Evolutionary conservation across 2,113 vertebrate genomes (phyloP).

Genomic region (Clarias gariepinus): DNA sequence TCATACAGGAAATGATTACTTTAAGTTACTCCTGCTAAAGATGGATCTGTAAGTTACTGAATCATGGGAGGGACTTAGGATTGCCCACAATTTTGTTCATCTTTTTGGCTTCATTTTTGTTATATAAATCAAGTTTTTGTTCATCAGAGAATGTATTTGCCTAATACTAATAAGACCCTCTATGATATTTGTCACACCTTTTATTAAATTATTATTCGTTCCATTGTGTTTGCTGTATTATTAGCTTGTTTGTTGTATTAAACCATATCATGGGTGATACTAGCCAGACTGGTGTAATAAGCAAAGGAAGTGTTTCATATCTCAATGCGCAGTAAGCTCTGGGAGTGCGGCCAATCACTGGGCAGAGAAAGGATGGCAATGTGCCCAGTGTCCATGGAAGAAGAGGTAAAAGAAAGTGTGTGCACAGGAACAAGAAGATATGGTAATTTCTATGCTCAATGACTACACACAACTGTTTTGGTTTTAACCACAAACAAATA

Average conservation of each 20-base stretch:
- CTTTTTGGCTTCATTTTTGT: no score
- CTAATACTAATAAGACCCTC: no score
- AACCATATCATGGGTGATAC: neutral
- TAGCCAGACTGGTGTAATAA: slow-evolving; percentile 12
- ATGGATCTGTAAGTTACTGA: no score
- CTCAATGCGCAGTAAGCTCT: slow-evolving; percentile 34
- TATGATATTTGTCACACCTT: no score
- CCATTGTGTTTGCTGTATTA: slow-evolving; percentile 5
- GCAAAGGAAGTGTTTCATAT: slow-evolving; percentile 36
- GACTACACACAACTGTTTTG: neutral
- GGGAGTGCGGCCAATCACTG: slow-evolving; percentile 41
- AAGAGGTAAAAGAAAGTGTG: slow-evolving; percentile 26
- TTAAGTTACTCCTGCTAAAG: no score
- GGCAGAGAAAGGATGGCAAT: slow-evolving; percentile 18
- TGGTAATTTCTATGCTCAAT: neutral
- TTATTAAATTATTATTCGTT: neutral
- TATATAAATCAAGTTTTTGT: no score
- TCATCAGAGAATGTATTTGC: no score
- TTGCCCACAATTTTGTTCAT: no score
- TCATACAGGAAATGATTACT: no score
- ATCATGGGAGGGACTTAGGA: no score
- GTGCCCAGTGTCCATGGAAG: slow-evolving; percentile 4
- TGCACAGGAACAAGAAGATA: slow-evolving; percentile 4
- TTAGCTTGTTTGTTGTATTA: neutral
- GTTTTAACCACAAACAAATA: neutral